These are phyloP conservation scores for Prunella fulvescens DNA, from an alignment of 2,113 vertebrate genomes.

Conservation along the genomic window DNA sequence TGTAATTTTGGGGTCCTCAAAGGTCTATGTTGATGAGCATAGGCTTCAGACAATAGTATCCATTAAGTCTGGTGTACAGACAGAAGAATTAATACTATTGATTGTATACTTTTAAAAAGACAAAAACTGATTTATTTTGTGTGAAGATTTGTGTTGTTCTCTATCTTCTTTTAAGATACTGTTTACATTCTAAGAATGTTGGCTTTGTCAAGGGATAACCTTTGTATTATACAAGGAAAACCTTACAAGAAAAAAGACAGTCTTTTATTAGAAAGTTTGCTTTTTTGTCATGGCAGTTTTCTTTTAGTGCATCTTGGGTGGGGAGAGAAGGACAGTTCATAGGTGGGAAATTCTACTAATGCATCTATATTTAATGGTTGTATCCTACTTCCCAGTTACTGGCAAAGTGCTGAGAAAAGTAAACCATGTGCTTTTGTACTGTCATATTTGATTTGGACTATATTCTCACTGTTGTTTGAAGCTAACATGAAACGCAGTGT, in stretches of 20 bases:
- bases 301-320: background rate
- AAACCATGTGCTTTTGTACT: constrained; percentile 63
- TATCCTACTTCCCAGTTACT: background rate
- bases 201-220: background rate
- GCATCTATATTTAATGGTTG: background rate
- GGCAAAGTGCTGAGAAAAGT: constrained; percentile 47
- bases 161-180: background rate
- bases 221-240: background rate
- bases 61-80: background rate
- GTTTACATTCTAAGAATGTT: background rate
- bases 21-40: background rate
- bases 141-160: background rate
- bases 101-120: background rate
- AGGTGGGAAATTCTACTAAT: background rate
- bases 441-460: constrained; percentile 73
- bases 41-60: background rate
- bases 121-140: background rate
- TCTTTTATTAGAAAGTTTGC: background rate
- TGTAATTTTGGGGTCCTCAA: background rate
- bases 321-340: background rate
- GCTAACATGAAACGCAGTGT: constrained; percentile 77
- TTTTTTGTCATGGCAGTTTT: background rate
- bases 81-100: background rate
- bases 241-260: background rate
- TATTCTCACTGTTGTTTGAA: constrained; percentile 77